These are phyloP conservation scores for Pseudomyrmex gracilis DNA, from an alignment of 1,140 invertebrate species.

Conservation along the genomic window DNA sequence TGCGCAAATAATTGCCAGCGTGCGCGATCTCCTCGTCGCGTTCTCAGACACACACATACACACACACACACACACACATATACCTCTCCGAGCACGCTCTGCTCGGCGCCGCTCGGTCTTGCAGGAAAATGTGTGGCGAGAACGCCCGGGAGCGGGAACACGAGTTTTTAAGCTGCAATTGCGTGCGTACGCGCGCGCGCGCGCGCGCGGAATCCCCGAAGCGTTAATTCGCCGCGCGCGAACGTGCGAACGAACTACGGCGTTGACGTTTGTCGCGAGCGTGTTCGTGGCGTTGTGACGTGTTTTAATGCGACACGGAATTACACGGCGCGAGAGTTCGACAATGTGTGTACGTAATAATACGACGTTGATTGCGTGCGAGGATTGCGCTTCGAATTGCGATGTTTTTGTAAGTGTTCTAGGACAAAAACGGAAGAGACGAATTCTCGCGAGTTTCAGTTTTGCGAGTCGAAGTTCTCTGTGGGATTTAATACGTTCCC, in stretches of 20 bases:
- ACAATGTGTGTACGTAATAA: slow-evolving; percentile 22
- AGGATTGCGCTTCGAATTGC: slow-evolving; percentile 5
- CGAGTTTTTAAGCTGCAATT: slow-evolving; percentile 52
- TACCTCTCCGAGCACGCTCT: slow-evolving; percentile 29
- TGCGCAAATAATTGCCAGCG: slow-evolving; percentile 78
- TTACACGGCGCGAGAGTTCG: slow-evolving; percentile 7
- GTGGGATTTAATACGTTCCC: too few relatives aligned
- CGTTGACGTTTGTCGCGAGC: slow-evolving; percentile 31
- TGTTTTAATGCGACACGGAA: slow-evolving; percentile 46
- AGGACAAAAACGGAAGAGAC: background rate
- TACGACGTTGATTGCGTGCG: slow-evolving; percentile 31
- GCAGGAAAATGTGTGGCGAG: background rate
- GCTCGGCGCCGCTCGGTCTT: slow-evolving; percentile 28
- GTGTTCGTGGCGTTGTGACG: slow-evolving; percentile 38
- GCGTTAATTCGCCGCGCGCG: slow-evolving; percentile 55
- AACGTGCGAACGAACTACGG: slow-evolving; percentile 27
- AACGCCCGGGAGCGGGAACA: background rate
- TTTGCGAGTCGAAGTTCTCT: too few relatives aligned
- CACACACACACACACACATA: too few relatives aligned
- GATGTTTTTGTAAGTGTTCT: slow-evolving; percentile 19
- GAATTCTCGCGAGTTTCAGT: background rate
- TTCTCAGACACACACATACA: too few relatives aligned
- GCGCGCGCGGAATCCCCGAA: slow-evolving; percentile 22
- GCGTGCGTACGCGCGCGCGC: slow-evolving; percentile 40
- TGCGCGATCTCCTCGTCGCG: slow-evolving; percentile 54